These are phyloP conservation scores for Tetrapedia diversipes DNA, from an alignment of 2,888 invertebrate species.

Conservation along the genomic window DNA sequence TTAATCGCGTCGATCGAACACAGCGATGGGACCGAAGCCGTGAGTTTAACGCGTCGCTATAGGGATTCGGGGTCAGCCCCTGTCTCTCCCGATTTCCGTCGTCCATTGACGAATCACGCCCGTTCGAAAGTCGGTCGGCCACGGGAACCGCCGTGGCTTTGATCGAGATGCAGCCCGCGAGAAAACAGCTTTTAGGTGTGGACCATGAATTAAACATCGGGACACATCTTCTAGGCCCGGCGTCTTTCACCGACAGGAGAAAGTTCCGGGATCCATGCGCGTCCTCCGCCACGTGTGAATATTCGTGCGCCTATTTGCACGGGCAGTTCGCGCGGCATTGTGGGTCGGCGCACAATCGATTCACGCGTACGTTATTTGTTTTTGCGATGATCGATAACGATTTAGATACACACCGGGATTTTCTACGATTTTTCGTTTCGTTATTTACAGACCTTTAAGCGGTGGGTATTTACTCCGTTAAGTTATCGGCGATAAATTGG, in stretches of 20 bases:
- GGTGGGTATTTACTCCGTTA: background rate
- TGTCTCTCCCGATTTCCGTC: conserved; percentile 11
- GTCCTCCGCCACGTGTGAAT: conserved; percentile 3
- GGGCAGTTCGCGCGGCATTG: conserved; percentile 5
- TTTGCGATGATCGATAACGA: background rate
- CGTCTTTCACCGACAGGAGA: conserved; percentile 72
- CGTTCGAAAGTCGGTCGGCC: conserved; percentile 41
- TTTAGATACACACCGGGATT: background rate
- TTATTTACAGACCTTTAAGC: background rate
- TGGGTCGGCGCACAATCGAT: background rate
- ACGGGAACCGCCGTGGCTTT: background rate
- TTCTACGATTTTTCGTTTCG: background rate
- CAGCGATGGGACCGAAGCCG: background rate
- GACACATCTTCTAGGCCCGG: conserved; percentile 67
- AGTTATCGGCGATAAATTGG: too few species aligned
- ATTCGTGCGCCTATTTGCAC: conserved; percentile 27
- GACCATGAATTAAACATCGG: conserved; percentile 80
- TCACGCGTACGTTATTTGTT: too few species aligned
- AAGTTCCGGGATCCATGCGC: conserved; percentile 71
- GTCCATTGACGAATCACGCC: conserved; percentile 23
- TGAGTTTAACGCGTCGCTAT: background rate
- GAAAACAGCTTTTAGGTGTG: conserved; percentile 73
- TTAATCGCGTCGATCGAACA: background rate
- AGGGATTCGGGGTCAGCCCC: conserved; percentile 28
- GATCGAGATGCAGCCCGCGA: conserved; percentile 64